phyloP scores from a whole-genome alignment of 2,113 vertebrate genomes.

The Epinephelus moara region DNA sequence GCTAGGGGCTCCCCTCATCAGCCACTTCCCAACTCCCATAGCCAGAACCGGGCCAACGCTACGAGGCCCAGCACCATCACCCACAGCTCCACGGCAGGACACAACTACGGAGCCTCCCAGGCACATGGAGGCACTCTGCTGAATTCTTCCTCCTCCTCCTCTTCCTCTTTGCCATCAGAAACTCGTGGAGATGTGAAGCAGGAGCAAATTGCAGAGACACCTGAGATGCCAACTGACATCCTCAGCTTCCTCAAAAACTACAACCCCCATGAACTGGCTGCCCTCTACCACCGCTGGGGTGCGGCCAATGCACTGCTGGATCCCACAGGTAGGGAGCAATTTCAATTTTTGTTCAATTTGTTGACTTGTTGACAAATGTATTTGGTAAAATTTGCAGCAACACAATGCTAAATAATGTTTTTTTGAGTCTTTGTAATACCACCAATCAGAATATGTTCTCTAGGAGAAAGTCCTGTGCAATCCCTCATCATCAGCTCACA shows the following conservation, averaged over 20 bases:
- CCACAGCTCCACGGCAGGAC: slow-evolving; percentile 71
- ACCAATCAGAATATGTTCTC: neutral
- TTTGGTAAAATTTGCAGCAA: neutral
- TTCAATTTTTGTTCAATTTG: neutral
- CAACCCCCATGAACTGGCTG: slow-evolving; percentile 92
- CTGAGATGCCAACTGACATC: slow-evolving; percentile 87
- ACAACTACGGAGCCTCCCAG: slow-evolving; percentile 76
- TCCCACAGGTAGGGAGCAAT: slow-evolving; percentile 87
- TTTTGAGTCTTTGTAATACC: neutral
- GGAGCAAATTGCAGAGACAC: slow-evolving; percentile 83
- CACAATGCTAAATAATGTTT: neutral
- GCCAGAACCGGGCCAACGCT: slow-evolving; percentile 58
- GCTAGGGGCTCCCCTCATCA: slow-evolving; percentile 80
- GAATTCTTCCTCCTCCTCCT: slow-evolving; percentile 58
- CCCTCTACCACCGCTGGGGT: slow-evolving; percentile 92
- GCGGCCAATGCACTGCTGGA: slow-evolving; percentile 87
- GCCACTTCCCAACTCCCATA: slow-evolving; percentile 72
- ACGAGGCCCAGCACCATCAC: slow-evolving; percentile 68
- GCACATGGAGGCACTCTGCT: slow-evolving; percentile 32
- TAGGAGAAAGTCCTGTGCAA: neutral
- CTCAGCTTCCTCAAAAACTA: slow-evolving; percentile 92
- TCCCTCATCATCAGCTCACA: slow-evolving; percentile 37
- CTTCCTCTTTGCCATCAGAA: slow-evolving; percentile 69
- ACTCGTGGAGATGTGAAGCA: slow-evolving; percentile 78
- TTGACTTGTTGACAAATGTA: neutral